Evolutionary conservation across 2,888 invertebrate species (phyloP).

Genomic region (Brachyptera putata): DNA sequence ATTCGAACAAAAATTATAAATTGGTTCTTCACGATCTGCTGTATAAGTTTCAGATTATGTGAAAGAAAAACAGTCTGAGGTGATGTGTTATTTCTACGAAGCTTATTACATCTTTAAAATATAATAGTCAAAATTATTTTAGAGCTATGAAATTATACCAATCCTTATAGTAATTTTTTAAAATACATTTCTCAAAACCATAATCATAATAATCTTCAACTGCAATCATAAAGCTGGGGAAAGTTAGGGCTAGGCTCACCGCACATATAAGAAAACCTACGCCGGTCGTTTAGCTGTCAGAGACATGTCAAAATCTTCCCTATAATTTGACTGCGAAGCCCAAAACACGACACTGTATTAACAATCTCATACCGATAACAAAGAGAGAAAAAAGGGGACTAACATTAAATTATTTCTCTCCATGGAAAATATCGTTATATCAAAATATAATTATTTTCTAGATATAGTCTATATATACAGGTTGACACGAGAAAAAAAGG

Average conservation of each 20-base stretch:
- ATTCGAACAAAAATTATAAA: too few relatives aligned
- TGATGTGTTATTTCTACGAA: too few relatives aligned
- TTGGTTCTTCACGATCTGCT: too few relatives aligned
- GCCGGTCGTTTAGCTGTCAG: constrained; percentile 23
- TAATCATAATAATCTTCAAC: constrained; percentile 7
- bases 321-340: constrained; percentile 24
- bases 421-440: constrained; percentile 23
- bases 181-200: background rate
- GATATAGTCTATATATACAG: background rate
- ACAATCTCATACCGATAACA: constrained; percentile 1
- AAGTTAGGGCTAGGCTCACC: background rate
- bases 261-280: background rate
- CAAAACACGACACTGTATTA: constrained; percentile 15
- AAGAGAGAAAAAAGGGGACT: constrained; percentile 12
- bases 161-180: too few relatives aligned
- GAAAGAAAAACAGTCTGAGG: too few relatives aligned
- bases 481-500: constrained; percentile 17
- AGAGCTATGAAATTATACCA: too few relatives aligned
- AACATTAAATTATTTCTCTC: too few relatives aligned
- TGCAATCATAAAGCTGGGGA: constrained; percentile 4
- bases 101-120: too few relatives aligned
- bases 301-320: constrained; percentile 26
- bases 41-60: too few relatives aligned
- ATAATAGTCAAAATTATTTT: too few relatives aligned
- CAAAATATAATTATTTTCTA: constrained; percentile 19